Evolutionary conservation across 2,888 invertebrate species (phyloP).

Genomic region (Plagodis dolabraria): DNA sequence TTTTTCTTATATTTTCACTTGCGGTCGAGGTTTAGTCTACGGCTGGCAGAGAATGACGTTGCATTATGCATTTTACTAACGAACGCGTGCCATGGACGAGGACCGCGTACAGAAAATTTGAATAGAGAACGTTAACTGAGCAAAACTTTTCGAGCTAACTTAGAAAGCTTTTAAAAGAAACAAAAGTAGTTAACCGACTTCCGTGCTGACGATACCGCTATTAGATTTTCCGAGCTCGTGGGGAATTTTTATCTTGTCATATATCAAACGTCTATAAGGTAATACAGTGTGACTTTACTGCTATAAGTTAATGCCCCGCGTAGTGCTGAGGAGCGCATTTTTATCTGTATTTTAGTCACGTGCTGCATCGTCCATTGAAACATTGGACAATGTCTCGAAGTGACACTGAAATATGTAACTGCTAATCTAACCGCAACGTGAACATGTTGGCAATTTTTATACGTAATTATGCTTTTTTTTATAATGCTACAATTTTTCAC

Average conservation of each 20-base stretch:
- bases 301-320: neutral
- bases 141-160: constrained; percentile 53
- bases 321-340: neutral
- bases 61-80: constrained; percentile 80
- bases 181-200: constrained; percentile 34
- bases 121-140: constrained; percentile 64
- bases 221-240: constrained; percentile 10
- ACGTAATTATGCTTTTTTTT: too few relatives aligned
- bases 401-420: too few relatives aligned
- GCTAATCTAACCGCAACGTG: too few relatives aligned
- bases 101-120: constrained; percentile 64
- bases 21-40: constrained; percentile 43
- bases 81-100: constrained; percentile 64
- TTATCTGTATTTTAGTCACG: neutral
- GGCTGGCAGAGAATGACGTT: constrained; percentile 58
- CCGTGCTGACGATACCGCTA: constrained; percentile 27
- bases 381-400: too few relatives aligned
- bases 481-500: too few relatives aligned
- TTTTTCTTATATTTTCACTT: constrained; percentile 65
- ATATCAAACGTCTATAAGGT: neutral
- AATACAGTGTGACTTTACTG: neutral
- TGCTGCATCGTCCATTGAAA: neutral
- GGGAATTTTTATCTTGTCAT: constrained; percentile 10
- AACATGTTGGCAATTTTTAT: too few relatives aligned
- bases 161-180: constrained; percentile 46